phyloP scores from a whole-genome alignment of 2,797 vertebrate species.

The Cyclura pinguis region DNA sequence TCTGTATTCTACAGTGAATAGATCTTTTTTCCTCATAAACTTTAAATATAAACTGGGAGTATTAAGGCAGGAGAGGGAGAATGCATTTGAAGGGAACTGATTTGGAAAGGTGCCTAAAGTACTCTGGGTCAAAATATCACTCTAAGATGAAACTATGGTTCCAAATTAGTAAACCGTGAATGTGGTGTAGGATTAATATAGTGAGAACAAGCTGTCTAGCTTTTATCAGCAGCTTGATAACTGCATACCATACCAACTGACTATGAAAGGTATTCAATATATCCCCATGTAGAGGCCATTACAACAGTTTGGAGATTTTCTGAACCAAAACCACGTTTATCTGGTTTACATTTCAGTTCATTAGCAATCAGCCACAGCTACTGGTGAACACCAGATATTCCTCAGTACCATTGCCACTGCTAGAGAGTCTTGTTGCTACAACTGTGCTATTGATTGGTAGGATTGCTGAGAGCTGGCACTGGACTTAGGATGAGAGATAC shows the following conservation, averaged over 20 bases:
- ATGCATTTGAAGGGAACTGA: neutral
- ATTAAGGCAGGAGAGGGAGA: neutral
- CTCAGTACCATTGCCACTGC: neutral
- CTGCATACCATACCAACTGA: neutral
- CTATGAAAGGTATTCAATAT: neutral
- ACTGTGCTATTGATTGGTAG: too few species aligned
- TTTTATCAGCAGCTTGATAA: neutral
- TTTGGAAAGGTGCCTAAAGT: neutral
- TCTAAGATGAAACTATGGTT: neutral
- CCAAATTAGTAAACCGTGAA: too few species aligned
- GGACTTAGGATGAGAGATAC: too few species aligned
- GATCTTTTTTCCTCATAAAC: too few species aligned
- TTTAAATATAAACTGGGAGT: neutral
- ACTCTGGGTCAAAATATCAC: neutral
- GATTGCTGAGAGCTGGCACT: too few species aligned
- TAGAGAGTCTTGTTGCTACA: too few species aligned
- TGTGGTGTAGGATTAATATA: neutral
- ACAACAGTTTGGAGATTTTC: neutral
- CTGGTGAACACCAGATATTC: neutral
- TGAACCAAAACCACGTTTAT: neutral
- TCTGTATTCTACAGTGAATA: neutral
- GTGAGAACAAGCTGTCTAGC: too few species aligned
- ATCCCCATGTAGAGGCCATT: neutral
- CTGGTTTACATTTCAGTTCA: neutral
- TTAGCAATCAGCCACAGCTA: neutral